Evolutionary conservation across 2,113 vertebrate species (phyloP).

Genomic region (Lasiurus cinereus): DNA sequence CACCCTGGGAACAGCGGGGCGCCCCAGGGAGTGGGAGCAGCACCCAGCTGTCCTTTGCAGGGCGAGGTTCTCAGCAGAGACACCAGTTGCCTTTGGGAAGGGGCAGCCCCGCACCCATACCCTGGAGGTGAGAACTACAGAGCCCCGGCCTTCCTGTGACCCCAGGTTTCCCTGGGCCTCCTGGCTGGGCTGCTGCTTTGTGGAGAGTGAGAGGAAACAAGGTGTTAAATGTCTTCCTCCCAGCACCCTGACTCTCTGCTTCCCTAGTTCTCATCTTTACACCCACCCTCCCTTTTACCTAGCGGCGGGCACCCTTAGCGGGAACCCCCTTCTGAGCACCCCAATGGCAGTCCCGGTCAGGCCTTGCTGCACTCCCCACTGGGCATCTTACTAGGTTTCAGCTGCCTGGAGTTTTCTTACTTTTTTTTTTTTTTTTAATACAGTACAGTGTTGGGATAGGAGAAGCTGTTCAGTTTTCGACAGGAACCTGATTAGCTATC

Average conservation of each 20-base stretch:
- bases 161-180: not conserved
- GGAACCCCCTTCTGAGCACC: conserved; percentile 31
- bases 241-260: not conserved
- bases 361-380: conserved; percentile 42
- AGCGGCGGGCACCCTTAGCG: conserved; percentile 5
- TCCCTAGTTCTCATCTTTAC: not conserved
- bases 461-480: conserved; percentile 47
- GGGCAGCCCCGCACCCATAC: not conserved
- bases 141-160: not conserved
- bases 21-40: conserved; percentile 37
- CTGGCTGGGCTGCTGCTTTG: not conserved
- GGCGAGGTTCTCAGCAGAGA: conserved; percentile 74
- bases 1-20: conserved; percentile 59
- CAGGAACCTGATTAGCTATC: conserved; percentile 60
- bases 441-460: not conserved
- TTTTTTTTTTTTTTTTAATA: conserved; percentile 17
- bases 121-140: not conserved
- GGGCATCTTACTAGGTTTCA: conserved; percentile 76
- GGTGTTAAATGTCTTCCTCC: not conserved
- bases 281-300: not conserved
- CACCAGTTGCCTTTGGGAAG: not conserved
- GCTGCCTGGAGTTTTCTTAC: conserved; percentile 69
- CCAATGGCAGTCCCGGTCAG: not conserved
- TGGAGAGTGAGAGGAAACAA: not conserved
- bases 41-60: not conserved